Base-by-base conservation (phyloP, 2,113 vertebrate species). In the Amazona vittata region DNA sequence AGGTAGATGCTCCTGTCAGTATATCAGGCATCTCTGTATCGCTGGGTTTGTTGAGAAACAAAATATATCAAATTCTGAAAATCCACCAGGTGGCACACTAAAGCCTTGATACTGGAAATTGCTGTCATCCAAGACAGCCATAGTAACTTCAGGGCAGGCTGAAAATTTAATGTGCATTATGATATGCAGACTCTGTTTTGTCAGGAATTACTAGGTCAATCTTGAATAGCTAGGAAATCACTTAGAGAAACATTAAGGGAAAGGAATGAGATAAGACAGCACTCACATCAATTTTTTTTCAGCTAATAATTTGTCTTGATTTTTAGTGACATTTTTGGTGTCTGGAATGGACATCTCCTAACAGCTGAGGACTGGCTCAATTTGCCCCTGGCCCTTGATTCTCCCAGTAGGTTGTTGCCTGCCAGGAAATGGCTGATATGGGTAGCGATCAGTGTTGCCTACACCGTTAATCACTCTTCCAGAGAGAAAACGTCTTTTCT, bases 71-170 rank as follows among this genome's bases (percentile, higher is more conserved):
- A 74, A 39, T 92, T 91, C 94, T 88, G 87, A 70, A 74, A 44
- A 29, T 64, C 75, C 98, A 97, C 95, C 88, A 98, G 98, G 90
- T 97, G 98, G 97, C 97, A 96, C 77, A 79, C 86, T 16, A 94
- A 96, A 98, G 71, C 97, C 94, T 97, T 93, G 53, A 41, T 91
- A 80, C 0, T 1, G 50, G 35, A 25, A 65, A 86, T 21, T 63
- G 21, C 18, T 0, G 0, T 78, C 5, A 3, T 70, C 67, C 53
- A 22, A 13, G 75, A 41, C 52, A 57, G n/a, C 0, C 1, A 10
- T 7, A 44, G 26, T 28, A 84, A 29, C 70, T 65, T 49, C 39
- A 8, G 29, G 52, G 33, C 41, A 86, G 63, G 15, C 69, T 89
- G 68, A 76, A 89, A 73, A 73, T 89, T 47, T 69, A 33, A 84